Percentiles rank a stretch among this genome's conserved stretches.
These are phyloP conservation scores for Rotaria macrura DNA, from an alignment of 2,888 invertebrate genomes.

Conservation along the genomic window DNA sequence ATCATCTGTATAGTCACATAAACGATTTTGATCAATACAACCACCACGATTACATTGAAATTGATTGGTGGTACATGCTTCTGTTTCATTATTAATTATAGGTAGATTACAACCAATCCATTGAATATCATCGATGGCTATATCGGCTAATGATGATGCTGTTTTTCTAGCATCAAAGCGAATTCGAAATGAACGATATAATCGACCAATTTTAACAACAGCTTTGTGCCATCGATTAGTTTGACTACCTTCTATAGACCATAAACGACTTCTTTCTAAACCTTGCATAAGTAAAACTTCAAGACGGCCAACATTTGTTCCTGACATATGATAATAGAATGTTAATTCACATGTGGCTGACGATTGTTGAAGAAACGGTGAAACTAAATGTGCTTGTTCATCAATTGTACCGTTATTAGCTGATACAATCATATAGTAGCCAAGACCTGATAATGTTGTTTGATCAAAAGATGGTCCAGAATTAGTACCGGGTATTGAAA, in stretches of 20 bases:
- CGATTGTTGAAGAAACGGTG: constrained; percentile 23
- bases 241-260: constrained; percentile 38
- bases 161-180: constrained; percentile 23
- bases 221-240: constrained; percentile 39
- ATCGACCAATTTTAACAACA: constrained; percentile 33
- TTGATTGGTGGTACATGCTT: constrained; percentile 3
- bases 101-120: constrained; percentile 36
- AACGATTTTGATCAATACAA: constrained; percentile 38
- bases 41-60: constrained; percentile 39
- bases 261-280: constrained; percentile 34
- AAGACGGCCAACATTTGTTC: not conserved
- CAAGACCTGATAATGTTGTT: constrained; percentile 17
- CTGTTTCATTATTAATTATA: constrained; percentile 18
- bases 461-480: constrained; percentile 25
- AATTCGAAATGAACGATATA: constrained; percentile 22
- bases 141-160: not conserved
- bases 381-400: constrained; percentile 25
- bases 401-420: constrained; percentile 20
- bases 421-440: constrained; percentile 27
- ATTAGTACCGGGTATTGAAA: not conserved
- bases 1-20: constrained; percentile 42
- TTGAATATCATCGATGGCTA: constrained; percentile 43
- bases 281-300: constrained; percentile 24
- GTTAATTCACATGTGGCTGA: constrained; percentile 31
- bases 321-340: constrained; percentile 27